Percentiles rank a stretch among this genome's conserved stretches.
phyloP scores from a whole-genome alignment of 1,140 invertebrate genomes.

The Pseudomyrmex pallidus region DNA sequence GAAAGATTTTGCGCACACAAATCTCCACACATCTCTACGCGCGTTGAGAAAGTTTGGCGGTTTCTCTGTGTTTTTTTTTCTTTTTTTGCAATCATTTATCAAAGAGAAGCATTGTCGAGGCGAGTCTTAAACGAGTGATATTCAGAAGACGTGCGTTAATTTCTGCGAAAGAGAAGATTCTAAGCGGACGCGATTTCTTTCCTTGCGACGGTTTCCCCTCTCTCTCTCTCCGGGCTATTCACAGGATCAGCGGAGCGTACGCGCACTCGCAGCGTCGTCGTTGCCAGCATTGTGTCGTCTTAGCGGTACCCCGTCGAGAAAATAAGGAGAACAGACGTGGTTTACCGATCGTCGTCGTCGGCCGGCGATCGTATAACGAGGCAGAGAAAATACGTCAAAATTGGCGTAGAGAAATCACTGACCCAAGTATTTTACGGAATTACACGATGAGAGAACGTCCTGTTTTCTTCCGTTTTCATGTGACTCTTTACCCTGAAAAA shows the following conservation, averaged over 20 bases:
- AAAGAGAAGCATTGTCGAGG: background rate
- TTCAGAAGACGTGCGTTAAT: background rate
- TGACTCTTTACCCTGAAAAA: slow-evolving; percentile 49
- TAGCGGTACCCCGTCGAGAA: slow-evolving; percentile 51
- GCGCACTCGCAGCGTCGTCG: slow-evolving; percentile 11
- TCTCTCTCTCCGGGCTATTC: slow-evolving; percentile 38
- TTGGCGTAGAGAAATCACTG: slow-evolving; percentile 58
- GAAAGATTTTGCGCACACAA: background rate
- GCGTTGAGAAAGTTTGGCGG: background rate
- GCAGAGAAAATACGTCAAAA: slow-evolving; percentile 61
- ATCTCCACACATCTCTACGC: background rate
- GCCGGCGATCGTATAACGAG: slow-evolving; percentile 53
- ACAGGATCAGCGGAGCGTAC: slow-evolving; percentile 8
- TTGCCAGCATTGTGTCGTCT: slow-evolving; percentile 37
- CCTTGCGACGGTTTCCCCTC: slow-evolving; percentile 2
- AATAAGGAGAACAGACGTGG: slow-evolving; percentile 47
- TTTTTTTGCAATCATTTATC: slow-evolving; percentile 22
- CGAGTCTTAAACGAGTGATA: background rate
- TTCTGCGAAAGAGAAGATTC: background rate
- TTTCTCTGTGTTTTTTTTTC: background rate
- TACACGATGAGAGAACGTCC: slow-evolving; percentile 50
- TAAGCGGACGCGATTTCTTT: slow-evolving; percentile 15
- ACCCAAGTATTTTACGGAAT: slow-evolving; percentile 52
- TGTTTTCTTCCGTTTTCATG: slow-evolving; percentile 49
- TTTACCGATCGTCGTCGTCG: slow-evolving; percentile 44